Base-by-base conservation (phyloP, 2,888 invertebrate genomes). In the Gymnoscelis rufifasciata region DNA sequence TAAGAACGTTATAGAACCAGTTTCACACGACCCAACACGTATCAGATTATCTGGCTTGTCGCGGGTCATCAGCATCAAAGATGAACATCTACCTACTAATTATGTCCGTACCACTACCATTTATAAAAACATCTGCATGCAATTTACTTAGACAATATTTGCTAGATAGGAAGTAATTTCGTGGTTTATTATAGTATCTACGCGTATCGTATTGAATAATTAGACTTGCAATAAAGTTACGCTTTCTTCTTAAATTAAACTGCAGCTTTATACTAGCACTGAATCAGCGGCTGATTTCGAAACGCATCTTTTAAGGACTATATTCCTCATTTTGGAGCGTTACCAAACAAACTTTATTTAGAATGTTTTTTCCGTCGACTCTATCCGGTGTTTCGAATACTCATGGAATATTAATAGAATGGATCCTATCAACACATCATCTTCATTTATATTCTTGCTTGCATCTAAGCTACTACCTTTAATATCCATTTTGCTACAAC, bases 161-260 rank as follows among this genome's bases (percentile, higher is more conserved):
- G 63, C 59, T 66, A 60, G 64, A 66, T 69, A 71, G 73, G 75
- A 80, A 79, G 78, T 76, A 77, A 82, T 83, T 82, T 78, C 77
- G 77, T 78, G 77, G 71, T 74, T 78, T 83, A 82, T 82, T 78
- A 72, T 71, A 62, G 75, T 74, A 61, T 78, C 74, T 77, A 76
- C 72, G 82, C 78, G 66, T 74, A 74, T 77, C 66, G 70, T 70
- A 51, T 59, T 63, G 66, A 60, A 64, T 77, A 76, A 79, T 82
- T 79, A 77, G 69, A 69, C 66, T 68, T 69, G 67, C 69, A 73
- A 71, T 56, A 64, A 56, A 67, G 78, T 72, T 64, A 80, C 81
- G 79, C 83, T 83, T 82, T 83, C 80, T 69, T 74, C 59, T 63
- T 44, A 58, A 59, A 68, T 59, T 45, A 61, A 64, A 62, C 65